Conservation (phyloP, 2,113 vertebrate genomes). For the Catharus minimus region DNA sequence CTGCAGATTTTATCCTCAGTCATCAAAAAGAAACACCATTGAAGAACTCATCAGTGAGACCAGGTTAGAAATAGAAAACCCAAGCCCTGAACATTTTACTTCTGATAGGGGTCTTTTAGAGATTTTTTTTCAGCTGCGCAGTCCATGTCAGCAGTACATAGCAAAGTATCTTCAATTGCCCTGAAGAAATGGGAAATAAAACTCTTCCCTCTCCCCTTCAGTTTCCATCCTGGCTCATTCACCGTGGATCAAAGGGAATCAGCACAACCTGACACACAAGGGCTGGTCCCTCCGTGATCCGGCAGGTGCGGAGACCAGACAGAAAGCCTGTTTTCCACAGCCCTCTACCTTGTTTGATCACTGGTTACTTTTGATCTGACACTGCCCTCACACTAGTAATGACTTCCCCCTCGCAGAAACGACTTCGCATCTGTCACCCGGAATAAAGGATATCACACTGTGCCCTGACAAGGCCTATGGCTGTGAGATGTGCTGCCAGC, state of each 20-base stretch:
- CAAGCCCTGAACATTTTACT: background rate
- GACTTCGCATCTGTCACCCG: slow-evolving; percentile 82
- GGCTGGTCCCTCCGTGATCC: slow-evolving; percentile 73
- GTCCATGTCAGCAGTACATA: slow-evolving; percentile 2
- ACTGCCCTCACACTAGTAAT: slow-evolving; percentile 79
- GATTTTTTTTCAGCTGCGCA: background rate
- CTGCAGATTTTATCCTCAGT: background rate
- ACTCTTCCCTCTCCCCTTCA: slow-evolving; percentile 66
- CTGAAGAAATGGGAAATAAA: slow-evolving; percentile 62
- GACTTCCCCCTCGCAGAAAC: slow-evolving; percentile 78
- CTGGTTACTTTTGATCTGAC: slow-evolving; percentile 84
- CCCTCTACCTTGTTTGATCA: slow-evolving; percentile 81
- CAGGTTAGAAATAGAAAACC: background rate
- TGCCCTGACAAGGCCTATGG: slow-evolving; percentile 78
- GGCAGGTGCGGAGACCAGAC: slow-evolving; percentile 79
- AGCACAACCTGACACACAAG: slow-evolving; percentile 74
- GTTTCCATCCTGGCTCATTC: slow-evolving; percentile 65
- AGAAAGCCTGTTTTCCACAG: slow-evolving; percentile 81
- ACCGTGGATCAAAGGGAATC: slow-evolving; percentile 78
- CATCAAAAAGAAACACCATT: background rate
- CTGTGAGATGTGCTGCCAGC: slow-evolving; percentile 74
- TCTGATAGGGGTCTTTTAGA: background rate
- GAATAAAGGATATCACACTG: slow-evolving; percentile 87
- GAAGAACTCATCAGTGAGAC: background rate
- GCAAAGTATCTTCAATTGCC: slow-evolving; percentile 52